Percentiles rank a stretch among this genome's conserved stretches.
phyloP scores from a whole-genome alignment of 2,797 vertebrate genomes.

The Halcyon chelicuti region DNA sequence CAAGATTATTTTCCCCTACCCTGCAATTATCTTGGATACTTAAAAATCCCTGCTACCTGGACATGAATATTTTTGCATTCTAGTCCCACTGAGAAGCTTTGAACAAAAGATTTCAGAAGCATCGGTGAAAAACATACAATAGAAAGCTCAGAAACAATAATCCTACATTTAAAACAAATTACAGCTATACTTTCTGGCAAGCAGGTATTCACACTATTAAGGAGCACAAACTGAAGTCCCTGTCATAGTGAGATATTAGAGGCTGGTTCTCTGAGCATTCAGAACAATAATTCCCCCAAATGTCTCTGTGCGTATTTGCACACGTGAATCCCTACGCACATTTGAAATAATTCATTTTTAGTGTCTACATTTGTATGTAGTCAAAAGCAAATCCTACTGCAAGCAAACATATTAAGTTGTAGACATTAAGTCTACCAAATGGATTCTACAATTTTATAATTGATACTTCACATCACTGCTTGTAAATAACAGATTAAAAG shows the following conservation, averaged over 20 bases:
- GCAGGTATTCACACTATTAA: neutral
- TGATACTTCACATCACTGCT: neutral
- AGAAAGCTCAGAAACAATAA: neutral
- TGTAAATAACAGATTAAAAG: neutral
- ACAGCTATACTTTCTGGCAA: neutral
- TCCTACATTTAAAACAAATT: neutral
- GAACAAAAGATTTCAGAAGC: neutral
- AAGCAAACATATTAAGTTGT: neutral
- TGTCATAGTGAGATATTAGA: neutral
- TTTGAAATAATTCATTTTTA: neutral
- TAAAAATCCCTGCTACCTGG: neutral
- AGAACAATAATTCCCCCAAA: neutral
- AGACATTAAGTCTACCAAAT: neutral
- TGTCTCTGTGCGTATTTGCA: rapidly evolving
- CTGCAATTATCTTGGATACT: neutral
- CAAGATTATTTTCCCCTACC: neutral
- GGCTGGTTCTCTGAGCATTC: neutral
- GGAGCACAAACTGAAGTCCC: neutral
- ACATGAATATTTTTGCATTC: neutral
- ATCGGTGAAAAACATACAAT: neutral
- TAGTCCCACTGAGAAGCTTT: neutral
- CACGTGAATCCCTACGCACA: neutral
- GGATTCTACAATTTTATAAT: neutral
- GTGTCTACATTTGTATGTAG: rapidly evolving
- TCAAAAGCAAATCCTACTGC: neutral